Conservation (phyloP, 2,113 vertebrate species). For the Hystrix brachyura region DNA sequence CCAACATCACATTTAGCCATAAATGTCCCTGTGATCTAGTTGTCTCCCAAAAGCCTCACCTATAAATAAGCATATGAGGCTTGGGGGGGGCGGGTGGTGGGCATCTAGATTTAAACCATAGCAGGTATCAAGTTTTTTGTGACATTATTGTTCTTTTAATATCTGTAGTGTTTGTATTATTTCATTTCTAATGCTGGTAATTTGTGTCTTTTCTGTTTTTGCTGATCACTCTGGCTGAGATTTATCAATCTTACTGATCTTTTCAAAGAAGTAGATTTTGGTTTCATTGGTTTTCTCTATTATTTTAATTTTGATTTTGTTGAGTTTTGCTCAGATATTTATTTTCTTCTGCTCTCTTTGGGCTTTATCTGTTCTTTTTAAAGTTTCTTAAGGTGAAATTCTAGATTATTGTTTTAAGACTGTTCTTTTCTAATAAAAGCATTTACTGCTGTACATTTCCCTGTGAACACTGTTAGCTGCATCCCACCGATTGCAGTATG, state of each 20-base stretch:
- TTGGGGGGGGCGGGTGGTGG: too few relatives aligned
- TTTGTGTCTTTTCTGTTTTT: not conserved
- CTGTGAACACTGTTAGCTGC: not conserved
- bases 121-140: not conserved
- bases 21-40: not conserved
- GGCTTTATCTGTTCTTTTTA: not conserved
- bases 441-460: not conserved
- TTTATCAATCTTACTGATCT: not conserved
- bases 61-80: not conserved
- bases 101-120: not conserved
- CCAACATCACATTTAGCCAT: not conserved
- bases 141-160: not conserved
- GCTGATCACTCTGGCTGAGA: not conserved
- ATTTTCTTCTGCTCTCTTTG: not conserved
- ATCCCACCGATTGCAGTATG: not conserved
- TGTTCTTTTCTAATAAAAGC: not conserved
- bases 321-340: not conserved
- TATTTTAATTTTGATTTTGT: not conserved
- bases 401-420: not conserved
- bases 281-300: not conserved
- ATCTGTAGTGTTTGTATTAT: not conserved
- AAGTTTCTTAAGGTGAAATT: not conserved
- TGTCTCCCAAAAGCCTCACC: not conserved
- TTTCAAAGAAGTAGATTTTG: not conserved
- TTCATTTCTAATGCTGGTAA: not conserved